Evolutionary conservation across 2,888 invertebrate genomes (phyloP).

Genomic region (Trichopoda pennipes): DNA sequence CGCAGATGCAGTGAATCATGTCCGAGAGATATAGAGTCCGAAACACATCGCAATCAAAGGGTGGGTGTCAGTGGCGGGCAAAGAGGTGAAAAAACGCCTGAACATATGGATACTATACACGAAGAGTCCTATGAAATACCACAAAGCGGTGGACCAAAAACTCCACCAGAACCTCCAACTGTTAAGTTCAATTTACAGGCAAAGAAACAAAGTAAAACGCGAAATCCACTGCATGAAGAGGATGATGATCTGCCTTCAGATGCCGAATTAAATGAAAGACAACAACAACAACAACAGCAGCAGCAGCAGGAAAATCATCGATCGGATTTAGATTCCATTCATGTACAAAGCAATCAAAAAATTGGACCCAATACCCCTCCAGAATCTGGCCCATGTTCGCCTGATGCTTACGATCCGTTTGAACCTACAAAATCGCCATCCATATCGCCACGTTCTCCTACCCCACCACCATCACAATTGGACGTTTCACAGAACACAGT

Average conservation of each 20-base stretch:
- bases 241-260: constrained; percentile 71
- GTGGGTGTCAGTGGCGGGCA: constrained; percentile 72
- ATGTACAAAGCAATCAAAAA: constrained; percentile 79
- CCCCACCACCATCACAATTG: constrained; percentile 72
- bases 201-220: constrained; percentile 82
- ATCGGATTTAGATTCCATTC: constrained; percentile 70
- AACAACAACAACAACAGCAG: constrained; percentile 68
- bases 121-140: constrained; percentile 79
- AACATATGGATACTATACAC: constrained; percentile 76
- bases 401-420: constrained; percentile 94
- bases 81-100: constrained; percentile 76
- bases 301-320: constrained; percentile 66
- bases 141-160: constrained; percentile 85
- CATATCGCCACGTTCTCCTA: constrained; percentile 79
- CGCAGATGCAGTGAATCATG: constrained; percentile 71
- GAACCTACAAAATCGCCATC: constrained; percentile 91
- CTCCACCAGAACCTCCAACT: constrained; percentile 86
- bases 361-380: constrained; percentile 89
- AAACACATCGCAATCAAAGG: constrained; percentile 68
- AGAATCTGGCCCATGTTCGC: constrained; percentile 86
- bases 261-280: constrained; percentile 67
- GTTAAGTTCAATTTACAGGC: constrained; percentile 84
- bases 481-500: constrained; percentile 71
- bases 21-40: constrained; percentile 62
- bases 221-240: constrained; percentile 85